Evolutionary conservation across 2,113 vertebrate genomes (phyloP).

Genomic region (Dasypus novemcinctus): DNA sequence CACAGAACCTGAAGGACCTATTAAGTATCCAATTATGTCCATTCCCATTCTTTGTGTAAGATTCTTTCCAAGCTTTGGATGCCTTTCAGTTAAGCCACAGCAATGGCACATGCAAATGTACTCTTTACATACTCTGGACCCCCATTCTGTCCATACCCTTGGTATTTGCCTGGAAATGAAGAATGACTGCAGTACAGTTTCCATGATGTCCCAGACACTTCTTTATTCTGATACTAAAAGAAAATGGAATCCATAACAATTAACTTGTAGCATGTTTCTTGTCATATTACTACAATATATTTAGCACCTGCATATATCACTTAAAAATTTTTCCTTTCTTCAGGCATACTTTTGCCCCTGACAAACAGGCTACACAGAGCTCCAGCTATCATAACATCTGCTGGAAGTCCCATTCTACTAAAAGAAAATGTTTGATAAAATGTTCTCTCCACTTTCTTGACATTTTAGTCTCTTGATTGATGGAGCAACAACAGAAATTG

Average conservation of each 20-base stretch:
- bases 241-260: not conserved
- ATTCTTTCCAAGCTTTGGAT: not conserved
- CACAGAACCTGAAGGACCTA: not conserved
- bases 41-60: not conserved
- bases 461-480: slow-evolving; percentile 19
- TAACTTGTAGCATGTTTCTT: not conserved
- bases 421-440: not conserved
- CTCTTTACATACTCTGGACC: not conserved
- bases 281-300: not conserved
- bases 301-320: not conserved
- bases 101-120: not conserved
- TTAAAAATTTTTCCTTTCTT: slow-evolving; percentile 16
- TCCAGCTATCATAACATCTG: not conserved
- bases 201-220: not conserved
- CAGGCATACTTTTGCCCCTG: not conserved
- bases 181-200: not conserved
- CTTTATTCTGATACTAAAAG: not conserved
- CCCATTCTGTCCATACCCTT: not conserved
- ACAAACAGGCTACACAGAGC: not conserved
- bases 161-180: not conserved
- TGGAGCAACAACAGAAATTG: not conserved
- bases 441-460: not conserved
- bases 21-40: not conserved
- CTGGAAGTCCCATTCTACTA: not conserved
- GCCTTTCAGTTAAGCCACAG: not conserved